Percentiles rank a stretch among this genome's conserved stretches.
Conservation (phyloP, 2,888 invertebrate genomes). For the Lacanobia wlatinum region DNA sequence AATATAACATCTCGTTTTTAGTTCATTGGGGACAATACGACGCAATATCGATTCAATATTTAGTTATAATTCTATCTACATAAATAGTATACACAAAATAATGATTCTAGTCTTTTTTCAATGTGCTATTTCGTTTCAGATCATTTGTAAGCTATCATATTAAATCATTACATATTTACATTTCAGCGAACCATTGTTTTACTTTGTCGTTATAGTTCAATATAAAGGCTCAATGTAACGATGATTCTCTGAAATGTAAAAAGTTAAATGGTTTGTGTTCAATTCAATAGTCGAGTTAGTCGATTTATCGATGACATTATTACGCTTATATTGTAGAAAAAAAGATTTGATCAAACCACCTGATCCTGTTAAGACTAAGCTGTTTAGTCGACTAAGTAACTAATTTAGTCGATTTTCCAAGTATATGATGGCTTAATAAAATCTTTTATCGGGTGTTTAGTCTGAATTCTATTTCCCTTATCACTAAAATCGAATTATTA, state of each 20-base stretch:
- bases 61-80: slow-evolving; percentile 63
- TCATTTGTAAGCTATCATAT: slow-evolving; percentile 55
- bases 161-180: slow-evolving; percentile 58
- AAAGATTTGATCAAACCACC: slow-evolving; percentile 45
- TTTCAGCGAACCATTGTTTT: slow-evolving; percentile 23
- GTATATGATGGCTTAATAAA: slow-evolving; percentile 20
- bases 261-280: slow-evolving; percentile 38
- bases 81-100: slow-evolving; percentile 83
- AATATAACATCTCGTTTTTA: slow-evolving; percentile 65
- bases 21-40: slow-evolving; percentile 59
- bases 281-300: slow-evolving; percentile 55
- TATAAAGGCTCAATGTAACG: slow-evolving; percentile 34
- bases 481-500: slow-evolving; percentile 60
- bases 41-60: slow-evolving; percentile 63
- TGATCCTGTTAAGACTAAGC: not conserved
- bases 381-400: slow-evolving; percentile 14
- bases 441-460: slow-evolving; percentile 34
- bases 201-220: slow-evolving; percentile 37
- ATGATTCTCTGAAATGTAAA: slow-evolving; percentile 40
- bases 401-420: slow-evolving; percentile 27
- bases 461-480: slow-evolving; percentile 20
- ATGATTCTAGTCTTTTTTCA: slow-evolving; percentile 70
- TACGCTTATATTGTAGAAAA: slow-evolving; percentile 39
- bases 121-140: slow-evolving; percentile 64
- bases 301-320: slow-evolving; percentile 32